These are phyloP conservation scores for Macrostomum lignano DNA, from an alignment of 1,140 invertebrate genomes.

Conservation along the genomic window DNA sequence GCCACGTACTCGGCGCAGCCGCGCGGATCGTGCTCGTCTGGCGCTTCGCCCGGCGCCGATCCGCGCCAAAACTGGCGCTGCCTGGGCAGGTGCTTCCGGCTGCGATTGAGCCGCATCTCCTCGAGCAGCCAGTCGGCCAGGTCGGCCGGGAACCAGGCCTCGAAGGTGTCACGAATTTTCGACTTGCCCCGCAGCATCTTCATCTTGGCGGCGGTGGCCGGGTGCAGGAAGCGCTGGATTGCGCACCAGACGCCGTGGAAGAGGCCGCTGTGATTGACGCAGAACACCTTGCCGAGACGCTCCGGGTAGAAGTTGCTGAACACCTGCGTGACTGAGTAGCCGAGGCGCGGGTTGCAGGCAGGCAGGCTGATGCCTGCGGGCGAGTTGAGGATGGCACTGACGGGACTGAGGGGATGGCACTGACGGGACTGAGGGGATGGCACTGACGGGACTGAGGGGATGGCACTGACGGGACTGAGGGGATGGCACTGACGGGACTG, in stretches of 20 bases:
- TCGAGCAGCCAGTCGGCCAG: slow-evolving; percentile 15
- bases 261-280: slow-evolving; percentile 17
- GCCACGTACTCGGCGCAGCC: no score
- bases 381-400: no score
- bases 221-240: slow-evolving; percentile 16
- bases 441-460: no score
- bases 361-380: slow-evolving; percentile 23
- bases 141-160: slow-evolving; percentile 14
- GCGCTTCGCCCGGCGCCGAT: no score
- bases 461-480: no score
- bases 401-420: no score
- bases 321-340: slow-evolving; percentile 14
- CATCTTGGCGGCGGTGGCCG: slow-evolving; percentile 14
- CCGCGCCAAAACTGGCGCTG: no score
- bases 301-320: slow-evolving; percentile 21
- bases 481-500: no score
- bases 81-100: no score
- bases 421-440: no score
- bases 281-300: slow-evolving; percentile 17
- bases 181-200: slow-evolving; percentile 12
- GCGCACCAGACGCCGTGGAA: slow-evolving; percentile 23
- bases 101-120: slow-evolving; percentile 18
- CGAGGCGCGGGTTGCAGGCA: slow-evolving; percentile 19
- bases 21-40: no score
- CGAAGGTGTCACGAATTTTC: slow-evolving; percentile 14